Evolutionary conservation across 2,888 invertebrate species (phyloP), one percentile per base, ranked within the genome.

Genomic region (Lasioglossum morio): DNA sequence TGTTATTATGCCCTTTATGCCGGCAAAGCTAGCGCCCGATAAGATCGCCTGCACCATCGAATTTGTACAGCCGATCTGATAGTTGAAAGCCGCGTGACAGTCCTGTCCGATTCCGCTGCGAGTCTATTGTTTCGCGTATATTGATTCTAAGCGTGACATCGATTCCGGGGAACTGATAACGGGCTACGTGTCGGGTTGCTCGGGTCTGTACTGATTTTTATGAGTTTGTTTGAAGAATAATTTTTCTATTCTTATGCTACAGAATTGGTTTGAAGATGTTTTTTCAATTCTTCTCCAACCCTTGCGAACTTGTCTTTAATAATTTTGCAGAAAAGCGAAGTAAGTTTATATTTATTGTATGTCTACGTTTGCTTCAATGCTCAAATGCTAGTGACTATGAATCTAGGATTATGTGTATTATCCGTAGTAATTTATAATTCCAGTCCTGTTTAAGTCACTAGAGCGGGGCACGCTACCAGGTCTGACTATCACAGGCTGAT

Each of bases 1-100:
- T 72, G 79, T 82, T 82, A 72, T 82, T 83, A 83, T 66, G 53
- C 63, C 72, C 76, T 57, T 83, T 72, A 34, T n/a, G 73, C 10
- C 34, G 37, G 40, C 27, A n/a, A n/a, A n/a, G 43, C 30, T 30
- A 60, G 60, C 48, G 12, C 70, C 40, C n/a, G 40, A 74, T 53
- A 57, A 73, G 57, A 77, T 83, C 76, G 57, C 73, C 69, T 66
- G 7, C 19, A 73, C 66, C 72, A 43, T 57, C 73, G 27, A 34
- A 79, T 30, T 60, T 23, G 12, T 30, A 70, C 30, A 34, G 37
- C 76, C 27, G 57, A 70, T 57, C 57, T 34, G 76, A 72, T 76
- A 76, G 63, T 53, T 16, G 43, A 34, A 16, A 57, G 57, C 40
- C 72, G 37, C 30, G 23, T 57, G 53, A 57, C 70, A 72, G 48